These are phyloP conservation scores for Rhagologus leucostigma DNA, from an alignment of 2,113 vertebrate species.

Conservation along the genomic window DNA sequence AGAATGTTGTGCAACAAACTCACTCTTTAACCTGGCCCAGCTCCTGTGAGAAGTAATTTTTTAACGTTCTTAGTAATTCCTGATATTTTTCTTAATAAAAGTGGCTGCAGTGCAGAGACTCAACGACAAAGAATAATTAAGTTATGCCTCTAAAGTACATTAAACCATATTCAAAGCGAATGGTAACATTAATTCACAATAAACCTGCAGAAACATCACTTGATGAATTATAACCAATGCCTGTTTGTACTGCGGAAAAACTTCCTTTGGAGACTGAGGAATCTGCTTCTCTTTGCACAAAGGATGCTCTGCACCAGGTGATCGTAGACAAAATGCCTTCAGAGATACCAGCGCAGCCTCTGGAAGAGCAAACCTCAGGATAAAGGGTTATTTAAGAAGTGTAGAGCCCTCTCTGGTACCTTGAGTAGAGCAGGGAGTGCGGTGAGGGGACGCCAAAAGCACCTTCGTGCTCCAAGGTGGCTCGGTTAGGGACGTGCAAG, in stretches of 20 bases:
- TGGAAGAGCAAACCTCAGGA: neutral
- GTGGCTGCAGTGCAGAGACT: neutral
- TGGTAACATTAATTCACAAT: neutral
- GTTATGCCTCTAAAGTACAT: neutral
- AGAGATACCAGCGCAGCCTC: neutral
- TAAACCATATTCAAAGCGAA: neutral
- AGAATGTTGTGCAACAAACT: neutral
- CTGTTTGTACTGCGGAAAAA: neutral
- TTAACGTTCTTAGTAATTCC: neutral
- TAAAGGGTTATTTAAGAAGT: neutral
- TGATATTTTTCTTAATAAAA: neutral
- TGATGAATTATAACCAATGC: neutral
- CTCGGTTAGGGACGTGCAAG: neutral
- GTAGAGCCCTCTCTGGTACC: neutral
- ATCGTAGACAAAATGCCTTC: neutral
- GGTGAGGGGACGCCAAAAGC: neutral
- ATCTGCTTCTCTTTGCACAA: neutral
- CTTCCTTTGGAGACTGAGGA: neutral
- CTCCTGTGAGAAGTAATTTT: neutral
- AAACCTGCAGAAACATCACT: neutral
- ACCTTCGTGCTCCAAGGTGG: accelerated
- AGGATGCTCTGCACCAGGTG: neutral
- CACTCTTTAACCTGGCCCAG: neutral
- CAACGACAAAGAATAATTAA: neutral
- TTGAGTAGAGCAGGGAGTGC: neutral